Evolutionary conservation across 2,797 vertebrate genomes (phyloP).

Genomic region (Eremophila alpestris): DNA sequence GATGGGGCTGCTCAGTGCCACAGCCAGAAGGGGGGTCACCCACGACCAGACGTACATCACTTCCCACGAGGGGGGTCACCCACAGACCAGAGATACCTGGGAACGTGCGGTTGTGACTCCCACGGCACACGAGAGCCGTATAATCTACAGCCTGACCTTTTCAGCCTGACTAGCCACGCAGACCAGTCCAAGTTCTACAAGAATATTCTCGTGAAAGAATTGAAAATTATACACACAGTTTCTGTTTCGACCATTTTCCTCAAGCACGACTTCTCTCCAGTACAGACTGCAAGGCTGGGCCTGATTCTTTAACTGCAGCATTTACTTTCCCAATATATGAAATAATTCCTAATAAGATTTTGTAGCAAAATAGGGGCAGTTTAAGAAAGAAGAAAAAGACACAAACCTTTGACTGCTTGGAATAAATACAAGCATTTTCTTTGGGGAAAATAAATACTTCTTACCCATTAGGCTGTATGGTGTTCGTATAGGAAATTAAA

Average conservation of each 20-base stretch:
- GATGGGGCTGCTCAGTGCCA: neutral
- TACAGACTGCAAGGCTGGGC: neutral
- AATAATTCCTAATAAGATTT: neutral
- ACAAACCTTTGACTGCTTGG: neutral
- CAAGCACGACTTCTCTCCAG: neutral
- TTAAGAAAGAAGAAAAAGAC: neutral
- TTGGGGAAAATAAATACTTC: neutral
- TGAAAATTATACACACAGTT: neutral
- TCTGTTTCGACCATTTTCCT: neutral
- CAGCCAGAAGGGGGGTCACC: neutral
- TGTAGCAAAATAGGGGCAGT: neutral
- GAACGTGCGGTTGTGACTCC: neutral
- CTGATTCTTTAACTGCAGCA: neutral
- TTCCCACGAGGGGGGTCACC: neutral
- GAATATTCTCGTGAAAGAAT: neutral
- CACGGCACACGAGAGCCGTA: neutral
- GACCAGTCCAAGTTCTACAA: neutral
- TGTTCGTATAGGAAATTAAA: neutral
- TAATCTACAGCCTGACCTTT: neutral
- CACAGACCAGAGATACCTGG: neutral
- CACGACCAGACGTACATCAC: neutral
- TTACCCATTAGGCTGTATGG: neutral
- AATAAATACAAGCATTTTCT: neutral
- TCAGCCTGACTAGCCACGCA: neutral
- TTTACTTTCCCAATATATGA: neutral